Base-by-base conservation (phyloP, 2,113 vertebrate genomes). In the Dolichallabes microphthalmus region DNA sequence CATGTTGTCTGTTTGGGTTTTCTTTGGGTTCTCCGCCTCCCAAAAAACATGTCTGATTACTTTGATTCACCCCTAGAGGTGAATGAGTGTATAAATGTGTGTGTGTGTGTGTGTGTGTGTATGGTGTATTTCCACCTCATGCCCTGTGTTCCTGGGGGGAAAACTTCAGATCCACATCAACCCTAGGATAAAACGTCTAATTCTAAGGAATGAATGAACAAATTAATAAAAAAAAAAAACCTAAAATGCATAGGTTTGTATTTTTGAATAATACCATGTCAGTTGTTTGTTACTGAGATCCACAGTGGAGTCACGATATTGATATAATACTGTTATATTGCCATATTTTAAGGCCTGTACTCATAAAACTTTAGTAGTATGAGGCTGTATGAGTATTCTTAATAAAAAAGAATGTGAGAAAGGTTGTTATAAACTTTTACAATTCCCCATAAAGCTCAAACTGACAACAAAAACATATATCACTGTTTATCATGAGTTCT, bases 371-470 rank as follows among this genome's bases (percentile, higher is more conserved):
- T 78, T 79, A 79, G 76, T 35, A 60, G 15, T 30, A 19, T 32
- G 30, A 79, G 76, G 53, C 15, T 79, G 32, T 79, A 79, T 60
- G 55, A 79, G 76, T 25, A 61, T 79, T 79, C 55, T 22, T 79
- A 58, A 58, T 79, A 79, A 60, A 45, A 30, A 79, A 60, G 35
- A 58, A 61, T 61, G 57, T 61, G 20, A 39, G 77, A 61, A 61
- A 45, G 19, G 32, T 35, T 61, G 39, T 80, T 61, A 80, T 61
- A 61, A 80, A 20, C 19, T 61, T 12, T 25, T 15, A 79, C 30
- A 60, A 79, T 60, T 39, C 55, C 57, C 12, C 9, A 79, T 58
- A 60, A 79, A 35, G 30, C 14, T 30, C n/a, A 32, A 77, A 57
- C n/a, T 55, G 50, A 58, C 19, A 80, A 35, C 17, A 35, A 32